phyloP scores from a whole-genome alignment of 2,113 vertebrate genomes.

The Gavia stellata region DNA sequence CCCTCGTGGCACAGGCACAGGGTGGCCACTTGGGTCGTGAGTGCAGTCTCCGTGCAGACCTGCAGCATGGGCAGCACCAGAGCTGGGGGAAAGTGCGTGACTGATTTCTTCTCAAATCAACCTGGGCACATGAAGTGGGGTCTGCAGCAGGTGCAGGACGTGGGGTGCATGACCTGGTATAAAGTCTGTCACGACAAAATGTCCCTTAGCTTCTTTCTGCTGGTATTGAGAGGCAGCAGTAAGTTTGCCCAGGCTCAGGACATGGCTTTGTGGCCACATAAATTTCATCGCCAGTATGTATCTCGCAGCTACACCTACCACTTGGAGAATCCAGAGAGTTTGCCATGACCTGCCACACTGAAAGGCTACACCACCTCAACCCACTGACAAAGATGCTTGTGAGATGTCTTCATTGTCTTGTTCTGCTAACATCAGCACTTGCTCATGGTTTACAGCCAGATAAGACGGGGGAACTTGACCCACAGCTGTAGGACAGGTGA shows the following conservation, averaged over 20 bases:
- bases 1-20: neutral
- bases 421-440: neutral
- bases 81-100: neutral
- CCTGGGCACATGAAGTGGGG: neutral
- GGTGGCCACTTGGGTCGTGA: rapidly evolving
- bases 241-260: neutral
- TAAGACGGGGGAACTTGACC: neutral
- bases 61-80: neutral
- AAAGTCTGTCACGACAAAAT: neutral
- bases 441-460: neutral
- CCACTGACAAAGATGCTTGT: neutral
- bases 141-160: neutral
- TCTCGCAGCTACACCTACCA: neutral
- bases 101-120: neutral
- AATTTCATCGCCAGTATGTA: neutral
- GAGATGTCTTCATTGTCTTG: neutral
- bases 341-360: neutral
- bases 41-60: neutral
- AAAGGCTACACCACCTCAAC: neutral
- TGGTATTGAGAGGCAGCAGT: neutral
- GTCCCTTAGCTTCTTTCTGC: neutral
- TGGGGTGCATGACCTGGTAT: neutral
- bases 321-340: neutral
- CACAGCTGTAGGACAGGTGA: neutral
- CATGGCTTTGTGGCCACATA: neutral